A percentile compares a stretch with the other conserved stretches of the same genome.
Evolutionary conservation across 2,888 invertebrate genomes (phyloP).

Genomic region (Lepidochrysops patricia): DNA sequence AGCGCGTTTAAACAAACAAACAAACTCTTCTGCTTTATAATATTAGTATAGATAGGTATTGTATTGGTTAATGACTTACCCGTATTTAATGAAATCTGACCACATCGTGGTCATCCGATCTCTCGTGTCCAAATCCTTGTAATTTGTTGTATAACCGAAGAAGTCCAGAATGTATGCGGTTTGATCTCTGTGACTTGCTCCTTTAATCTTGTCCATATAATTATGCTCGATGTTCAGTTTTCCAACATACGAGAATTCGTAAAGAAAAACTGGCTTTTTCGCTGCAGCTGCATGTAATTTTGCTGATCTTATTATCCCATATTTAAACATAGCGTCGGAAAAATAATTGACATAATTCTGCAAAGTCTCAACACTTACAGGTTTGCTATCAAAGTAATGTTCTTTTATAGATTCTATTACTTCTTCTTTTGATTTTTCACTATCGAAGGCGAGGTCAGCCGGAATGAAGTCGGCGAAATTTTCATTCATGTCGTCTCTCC

Average conservation of each 20-base stretch:
- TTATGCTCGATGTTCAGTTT: constrained; percentile 46
- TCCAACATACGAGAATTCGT: constrained; percentile 58
- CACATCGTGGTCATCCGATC: constrained; percentile 58
- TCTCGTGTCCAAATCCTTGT: constrained; percentile 48
- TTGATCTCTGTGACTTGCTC: constrained; percentile 63
- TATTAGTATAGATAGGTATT: too few species aligned
- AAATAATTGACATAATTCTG: constrained; percentile 54
- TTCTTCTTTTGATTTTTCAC: constrained; percentile 33
- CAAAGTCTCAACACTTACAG: constrained; percentile 37
- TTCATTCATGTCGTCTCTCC: constrained; percentile 56
- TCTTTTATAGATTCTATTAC: constrained; percentile 39
- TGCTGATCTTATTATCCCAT: constrained; percentile 50
- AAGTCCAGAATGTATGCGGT: constrained; percentile 57
- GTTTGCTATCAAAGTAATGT: constrained; percentile 47
- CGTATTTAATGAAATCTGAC: constrained; percentile 55
- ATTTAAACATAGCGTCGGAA: constrained; percentile 62
- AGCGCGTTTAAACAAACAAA: too few species aligned
- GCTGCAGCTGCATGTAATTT: constrained; percentile 41
- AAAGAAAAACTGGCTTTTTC: constrained; percentile 43
- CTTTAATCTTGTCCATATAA: constrained; percentile 50
- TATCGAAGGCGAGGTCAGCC: constrained; percentile 46
- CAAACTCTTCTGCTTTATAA: too few species aligned
- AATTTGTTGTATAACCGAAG: constrained; percentile 39
- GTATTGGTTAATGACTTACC: constrained; percentile 41
- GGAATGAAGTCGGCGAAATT: constrained; percentile 54